Base-by-base conservation (phyloP, 2,888 invertebrate species). In the Caenorhabditis sp. region DNA sequence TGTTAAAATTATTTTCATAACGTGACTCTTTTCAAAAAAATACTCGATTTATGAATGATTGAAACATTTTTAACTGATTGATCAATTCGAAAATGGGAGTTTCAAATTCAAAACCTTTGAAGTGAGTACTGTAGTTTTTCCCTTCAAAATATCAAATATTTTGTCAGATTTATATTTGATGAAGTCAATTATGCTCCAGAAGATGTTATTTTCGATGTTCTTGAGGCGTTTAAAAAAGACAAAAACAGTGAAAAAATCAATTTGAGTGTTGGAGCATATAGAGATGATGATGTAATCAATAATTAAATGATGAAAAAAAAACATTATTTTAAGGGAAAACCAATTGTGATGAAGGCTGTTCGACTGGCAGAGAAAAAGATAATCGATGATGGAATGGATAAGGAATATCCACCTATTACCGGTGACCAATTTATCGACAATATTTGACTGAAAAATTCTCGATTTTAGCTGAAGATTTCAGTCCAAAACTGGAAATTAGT, bases 341-440 rank as follows among this genome's bases (percentile, higher is more conserved):
- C 97, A 66, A 99, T 96, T 95, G 95, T 99, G 0, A 89, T 99
- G 79, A 97, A 97, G 0, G 95, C 97, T 37, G 97, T 99, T 1
- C 91, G 92, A 36, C 92, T 93, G 88, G 93, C 93, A 53, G 97
- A 99, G 89, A 91, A 92, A 76, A 90, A 91, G 81, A 91, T 99
- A 89, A 93, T 84, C n/a, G 88, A 88, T 51, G 91, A 91, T 27
- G 91, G 92, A 4, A 90, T 95, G 65, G 94, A 95, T 88, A 96
- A 97, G 88, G 97, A 99, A 89, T 99, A 97, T 89, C 93, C 94
- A 1, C 93, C 95, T 0, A 99, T 99, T 84, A 91, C 92, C 66
- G 99, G 99, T 50, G 58, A 79, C 12, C 17, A 50, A 8, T 4
- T 3, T 6, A 31, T 10, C 31, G 4, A 31, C 31, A 31, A 10